A percentile compares a stretch with the other conserved stretches of the same genome.
Conservation (phyloP, 2,888 invertebrate genomes). For the Lasius fuliginosus region DNA sequence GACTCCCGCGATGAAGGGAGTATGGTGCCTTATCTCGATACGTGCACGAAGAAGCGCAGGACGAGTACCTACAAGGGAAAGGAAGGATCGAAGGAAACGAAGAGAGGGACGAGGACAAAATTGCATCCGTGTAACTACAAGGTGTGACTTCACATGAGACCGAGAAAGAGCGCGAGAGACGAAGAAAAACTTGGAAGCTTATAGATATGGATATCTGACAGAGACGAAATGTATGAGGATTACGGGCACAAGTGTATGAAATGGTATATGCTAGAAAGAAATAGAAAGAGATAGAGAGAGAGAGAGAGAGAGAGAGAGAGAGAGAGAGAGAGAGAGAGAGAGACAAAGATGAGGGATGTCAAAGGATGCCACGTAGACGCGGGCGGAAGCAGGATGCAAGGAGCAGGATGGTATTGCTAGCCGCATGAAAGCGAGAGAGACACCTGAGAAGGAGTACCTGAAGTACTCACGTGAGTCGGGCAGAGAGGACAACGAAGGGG, state of each 20-base stretch:
- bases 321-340: constrained; percentile 3
- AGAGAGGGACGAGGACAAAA: constrained; percentile 12
- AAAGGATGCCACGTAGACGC: constrained; percentile 19
- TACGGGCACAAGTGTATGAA: constrained; percentile 29
- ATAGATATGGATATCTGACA: neutral
- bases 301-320: constrained; percentile 9
- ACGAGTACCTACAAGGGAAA: neutral
- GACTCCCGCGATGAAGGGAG: constrained; percentile 27
- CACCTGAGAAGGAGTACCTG: neutral
- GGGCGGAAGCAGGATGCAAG: constrained; percentile 30
- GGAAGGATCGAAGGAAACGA: neutral
- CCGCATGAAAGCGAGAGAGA: constrained; percentile 32
- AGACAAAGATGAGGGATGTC: neutral
- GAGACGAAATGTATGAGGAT: constrained; percentile 9
- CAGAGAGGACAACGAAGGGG: constrained; percentile 11
- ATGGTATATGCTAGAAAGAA: constrained; percentile 1
- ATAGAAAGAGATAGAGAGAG: neutral
- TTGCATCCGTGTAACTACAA: constrained; percentile 21
- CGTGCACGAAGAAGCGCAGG: neutral
- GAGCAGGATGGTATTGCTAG: constrained; percentile 16
- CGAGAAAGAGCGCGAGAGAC: constrained; percentile 7
- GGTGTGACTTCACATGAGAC: neutral
- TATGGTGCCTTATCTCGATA: constrained; percentile 21
- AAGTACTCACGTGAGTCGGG: constrained; percentile 4
- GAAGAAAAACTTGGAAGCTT: neutral